Evolutionary conservation across 2,797 vertebrate species (phyloP), one percentile per base, ranked within the genome.

Genomic region (Centropyge bicolor): DNA sequence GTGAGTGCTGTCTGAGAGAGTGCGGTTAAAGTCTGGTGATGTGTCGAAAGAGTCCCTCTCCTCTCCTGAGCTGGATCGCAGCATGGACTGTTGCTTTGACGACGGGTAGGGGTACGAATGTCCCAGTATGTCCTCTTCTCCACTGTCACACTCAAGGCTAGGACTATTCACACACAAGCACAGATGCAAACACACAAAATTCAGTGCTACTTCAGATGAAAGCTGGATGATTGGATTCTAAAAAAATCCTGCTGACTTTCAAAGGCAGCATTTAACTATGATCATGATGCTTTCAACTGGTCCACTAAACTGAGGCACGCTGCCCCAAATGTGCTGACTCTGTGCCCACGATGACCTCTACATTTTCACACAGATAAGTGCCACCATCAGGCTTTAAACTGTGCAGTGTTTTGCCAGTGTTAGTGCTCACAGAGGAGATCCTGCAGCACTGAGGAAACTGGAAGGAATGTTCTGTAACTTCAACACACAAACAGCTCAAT

Each of bases 121-220:
- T 70, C 94, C 93, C 0, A 81, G 84, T 45, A 89, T 88, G 80
- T 96, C 96, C 27, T 94, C 95, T 43, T 94, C 94, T 82, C 94
- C 94, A 0, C 91, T 95, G 68, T 97, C 96, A 5, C 95, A 96
- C 76, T 97, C 97, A 0, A 98, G 93, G 85, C 96, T 98, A 0
- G 97, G 97, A 85, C 97, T 99, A 36, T 65, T 85, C 17, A 81
- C 48, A 78, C 20, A 83, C 7, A 81, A 20, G 54, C 51, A 81
- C 14, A 55, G 20, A 24, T 4, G 10, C n/a, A 51, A 22, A 62
- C 3, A 46, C 22, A 72, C 6, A 75, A 14, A 66, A 63, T 45
- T 40, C 57, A 38, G 16, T 35, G 22, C 27, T 57, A 35, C 10
- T 31, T 12, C 36, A 16, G 3, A 31, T 31, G 27, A 31, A 31